Conservation (phyloP, 1,140 invertebrate species). For the Melanaphis sacchari region DNA sequence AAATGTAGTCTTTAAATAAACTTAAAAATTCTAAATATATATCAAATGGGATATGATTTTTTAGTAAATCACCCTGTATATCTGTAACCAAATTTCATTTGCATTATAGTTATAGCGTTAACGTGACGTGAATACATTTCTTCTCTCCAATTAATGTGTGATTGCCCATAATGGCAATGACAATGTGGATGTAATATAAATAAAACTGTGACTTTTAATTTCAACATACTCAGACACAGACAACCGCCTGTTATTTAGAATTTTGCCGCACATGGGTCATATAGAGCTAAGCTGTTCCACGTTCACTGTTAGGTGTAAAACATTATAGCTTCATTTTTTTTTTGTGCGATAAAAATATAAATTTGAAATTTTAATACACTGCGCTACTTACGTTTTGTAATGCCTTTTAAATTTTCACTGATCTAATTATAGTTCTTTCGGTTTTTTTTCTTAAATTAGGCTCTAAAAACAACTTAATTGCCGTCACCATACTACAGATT, state of each 20-base stretch:
- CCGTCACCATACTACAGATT: background rate
- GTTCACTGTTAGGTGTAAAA: background rate
- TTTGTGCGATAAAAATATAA: background rate
- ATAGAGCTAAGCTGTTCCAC: background rate
- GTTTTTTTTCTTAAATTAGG: background rate
- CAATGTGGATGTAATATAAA: background rate
- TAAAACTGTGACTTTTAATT: background rate
- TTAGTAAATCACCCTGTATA: background rate
- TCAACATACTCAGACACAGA: background rate
- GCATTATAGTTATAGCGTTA: slow-evolving; percentile 1
- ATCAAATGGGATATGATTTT: background rate
- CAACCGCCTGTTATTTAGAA: background rate
- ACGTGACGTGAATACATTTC: background rate
- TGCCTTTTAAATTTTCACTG: background rate
- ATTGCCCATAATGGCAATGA: background rate
- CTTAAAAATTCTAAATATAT: background rate
- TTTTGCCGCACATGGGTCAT: background rate
- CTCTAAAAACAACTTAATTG: background rate
- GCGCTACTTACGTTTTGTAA: too few species aligned
- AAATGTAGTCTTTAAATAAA: too few species aligned
- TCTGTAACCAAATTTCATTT: background rate
- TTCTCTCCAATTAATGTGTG: background rate
- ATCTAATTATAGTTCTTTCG: background rate
- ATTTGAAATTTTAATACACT: background rate
- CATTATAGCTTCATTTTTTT: background rate